Base-by-base conservation (phyloP, 2,888 invertebrate genomes). In the Microctonus aethiopoides region DNA sequence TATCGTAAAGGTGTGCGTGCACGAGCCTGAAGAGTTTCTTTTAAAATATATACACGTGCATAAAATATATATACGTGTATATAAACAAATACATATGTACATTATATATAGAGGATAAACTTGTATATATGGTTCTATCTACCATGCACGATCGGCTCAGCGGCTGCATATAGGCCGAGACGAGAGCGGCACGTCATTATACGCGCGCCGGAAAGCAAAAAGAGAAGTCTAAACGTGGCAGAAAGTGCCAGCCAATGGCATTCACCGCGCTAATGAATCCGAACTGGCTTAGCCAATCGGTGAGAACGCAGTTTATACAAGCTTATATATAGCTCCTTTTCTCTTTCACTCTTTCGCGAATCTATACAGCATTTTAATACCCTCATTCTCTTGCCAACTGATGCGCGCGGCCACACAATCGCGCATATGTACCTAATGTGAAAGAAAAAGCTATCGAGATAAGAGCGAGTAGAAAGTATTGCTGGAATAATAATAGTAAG, bases 71-170 rank as follows among this genome's bases (percentile, higher is more conserved):
- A 7, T 39, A 7, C 39, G 39, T 7, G 39, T 10, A 7, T 16
- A 46, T 46, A 29, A 3, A 29, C 29, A 29, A 3, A 29, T 7
- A 29, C 29, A 29, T 46, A 46, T 46, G 13, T 46, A 46, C 13
- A 46, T 46, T 11, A n/a, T n/a, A n/a, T n/a, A n/a, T n/a, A n/a
- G 62, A n/a, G 39, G 51, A 75, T 76, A 74, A 74, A 74, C 56
- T 52, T 52, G 56, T 22, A 60, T 60, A 34, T 51, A 24, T n/a
- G n/a, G 76, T 78, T 81, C 66, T 71, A 83, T 83, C 83, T 80
- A 76, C 77, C 82, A 79, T 82, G 82, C 82, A 83, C 81, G 84
- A 83, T 83, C 84, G 81, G n/a, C 81, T 79, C 77, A 46, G 78
- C 52, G 63, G 64, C 52, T 74, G 70, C 71, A 72, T 66, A 70